Base-by-base conservation (phyloP, 2,113 vertebrate species). In the Plecotus auritus region DNA sequence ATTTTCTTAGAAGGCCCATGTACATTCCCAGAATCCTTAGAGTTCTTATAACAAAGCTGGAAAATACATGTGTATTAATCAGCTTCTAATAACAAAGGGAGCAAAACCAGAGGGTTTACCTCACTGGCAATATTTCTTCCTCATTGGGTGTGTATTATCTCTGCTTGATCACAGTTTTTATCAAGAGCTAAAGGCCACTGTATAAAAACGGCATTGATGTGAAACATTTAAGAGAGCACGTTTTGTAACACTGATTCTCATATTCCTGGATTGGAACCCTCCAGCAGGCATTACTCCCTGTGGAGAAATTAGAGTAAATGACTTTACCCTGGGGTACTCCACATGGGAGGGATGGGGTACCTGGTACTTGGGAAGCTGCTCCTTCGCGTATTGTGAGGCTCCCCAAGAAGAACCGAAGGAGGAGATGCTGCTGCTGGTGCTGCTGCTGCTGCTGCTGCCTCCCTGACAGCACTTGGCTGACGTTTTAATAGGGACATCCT, bases 331-430 rank as follows among this genome's bases (percentile, higher is more conserved):
- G 6, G 72, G 32, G 22, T 0, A 4, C 1, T 84, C 12, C 28
- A 22, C 20, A 10, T 0, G 0, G 42, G 10, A 49, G 40, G n/a
- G 37, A 3, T 0, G 54, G 2, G 2, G 87, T 97, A 99, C 99
- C 98, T 99, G 98, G 96, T 99, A 99, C 90, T 98, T 98, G 0
- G 98, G 98, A 85, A 98, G 96, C 49, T 98, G 98, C 42, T 98
- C 98, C 95, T 97, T 98, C 9, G 96, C 28, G 4, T 90, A 96
- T 1, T 96, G 97, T 16, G 95, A 80, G 37, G 92, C 97, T 26
- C 76, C 96, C 20, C 96, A 7, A 4, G 97, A 96, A 10, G 98
- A 85, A 74, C 90, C 74, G 9, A 96, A 96, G 37, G 96, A 93
- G 76, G 97, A 98, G 94, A 95, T 49, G 37, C 42, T 54, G 35